Evolutionary conservation across 2,888 invertebrate genomes (phyloP), one percentile per base, ranked within the genome.

Genomic region (Ectobius pallidus): DNA sequence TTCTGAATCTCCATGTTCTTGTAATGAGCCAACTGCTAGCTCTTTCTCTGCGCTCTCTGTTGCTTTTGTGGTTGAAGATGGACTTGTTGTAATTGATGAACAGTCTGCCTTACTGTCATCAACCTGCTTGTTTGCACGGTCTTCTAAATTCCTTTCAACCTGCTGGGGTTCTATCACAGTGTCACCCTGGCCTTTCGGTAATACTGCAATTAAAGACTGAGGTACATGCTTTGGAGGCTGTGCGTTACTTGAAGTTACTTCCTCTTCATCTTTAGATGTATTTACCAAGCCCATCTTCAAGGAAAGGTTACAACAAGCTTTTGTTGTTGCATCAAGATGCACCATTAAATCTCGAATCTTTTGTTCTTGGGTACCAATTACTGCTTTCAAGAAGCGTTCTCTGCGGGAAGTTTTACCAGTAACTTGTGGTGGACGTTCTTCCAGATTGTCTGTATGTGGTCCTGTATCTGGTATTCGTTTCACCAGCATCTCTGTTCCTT

Each of bases 401-500:
- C 46, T 46, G 18, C 20, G 34, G 1, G 49, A 71, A 16, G 20
- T 65, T 34, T 39, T 65, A 16, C 4, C 11, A 34, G 6, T 18
- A 20, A 30, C 18, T 22, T 62, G 49, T n/a, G 32, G 9, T 30
- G 30, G 58, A 7, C 27, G 58, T 22, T 27, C 55, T 14, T 55
- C 55, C n/a, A n/a, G 6, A 6, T 14, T 22, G 22, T 63, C 69
- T 55, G 22, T n/a, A 6, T n/a, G 46, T 39, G 30, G 25, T 1
- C 16, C 46, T n/a, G 14, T 30, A 20, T 14, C 32, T 3, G 18
- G 16, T 20, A 69, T 25, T 22, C 30, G 30, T 9, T 69, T 30
- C 32, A 69, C 46, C 32, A 69, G 32, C 32, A 69, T 49, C 68
- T 71, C 71, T 6, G 27, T 39, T 49, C 71, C 65, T 46, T 71